Conservation (phyloP, 2,797 vertebrate species). For the Hydrocynus forskahlii region DNA sequence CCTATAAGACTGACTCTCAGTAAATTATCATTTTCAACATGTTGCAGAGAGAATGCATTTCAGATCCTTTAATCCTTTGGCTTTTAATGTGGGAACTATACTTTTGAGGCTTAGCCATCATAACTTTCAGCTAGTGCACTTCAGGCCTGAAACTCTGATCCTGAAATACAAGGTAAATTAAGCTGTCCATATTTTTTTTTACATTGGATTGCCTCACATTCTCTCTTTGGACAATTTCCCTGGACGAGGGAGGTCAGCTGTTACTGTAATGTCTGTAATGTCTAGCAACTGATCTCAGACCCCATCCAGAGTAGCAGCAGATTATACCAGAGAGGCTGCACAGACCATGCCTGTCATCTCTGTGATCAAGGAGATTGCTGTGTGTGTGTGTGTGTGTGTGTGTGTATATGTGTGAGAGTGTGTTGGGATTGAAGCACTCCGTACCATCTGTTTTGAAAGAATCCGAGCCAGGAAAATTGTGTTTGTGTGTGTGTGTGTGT, state of each 20-base stretch:
- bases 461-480: slow-evolving; percentile 61
- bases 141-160: not conserved
- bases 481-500: not conserved
- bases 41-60: too few species aligned
- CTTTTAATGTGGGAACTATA: not conserved
- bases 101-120: not conserved
- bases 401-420: slow-evolving; percentile 17
- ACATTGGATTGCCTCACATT: not conserved
- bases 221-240: not conserved
- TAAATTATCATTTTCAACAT: not conserved
- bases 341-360: slow-evolving; percentile 33
- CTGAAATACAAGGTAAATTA: not conserved
- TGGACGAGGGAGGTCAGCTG: slow-evolving; percentile 6
- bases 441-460: slow-evolving; percentile 73
- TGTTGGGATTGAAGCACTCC: slow-evolving; percentile 55
- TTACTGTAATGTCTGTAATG: slow-evolving; percentile 15
- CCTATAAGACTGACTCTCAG: not conserved
- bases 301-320: slow-evolving; percentile 21
- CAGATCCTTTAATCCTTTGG: not conserved
- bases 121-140: not conserved
- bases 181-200: not conserved
- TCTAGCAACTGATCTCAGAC: slow-evolving; percentile 49
- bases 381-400: slow-evolving; percentile 6
- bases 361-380: slow-evolving; percentile 26
- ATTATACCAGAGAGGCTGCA: slow-evolving; percentile 23